phyloP scores from a whole-genome alignment of 2,113 vertebrate species.

The Micromys minutus region DNA sequence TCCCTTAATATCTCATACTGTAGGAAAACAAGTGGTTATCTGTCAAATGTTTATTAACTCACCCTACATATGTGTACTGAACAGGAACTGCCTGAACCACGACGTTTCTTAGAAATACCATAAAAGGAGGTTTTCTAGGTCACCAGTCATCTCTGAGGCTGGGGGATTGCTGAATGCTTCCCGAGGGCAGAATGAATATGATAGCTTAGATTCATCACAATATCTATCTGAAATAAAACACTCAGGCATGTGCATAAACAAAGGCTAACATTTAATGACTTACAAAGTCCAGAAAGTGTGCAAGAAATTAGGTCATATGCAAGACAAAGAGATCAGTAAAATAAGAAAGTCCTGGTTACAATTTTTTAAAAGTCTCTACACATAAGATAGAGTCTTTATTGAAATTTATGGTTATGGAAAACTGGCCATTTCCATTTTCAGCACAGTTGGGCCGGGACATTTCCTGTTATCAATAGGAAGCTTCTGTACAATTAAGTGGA shows the following conservation, averaged over 20 bases:
- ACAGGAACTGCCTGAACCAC: not conserved
- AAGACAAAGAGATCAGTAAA: constrained; percentile 58
- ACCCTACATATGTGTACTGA: not conserved
- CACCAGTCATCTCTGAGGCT: not conserved
- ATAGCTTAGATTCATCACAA: constrained; percentile 3
- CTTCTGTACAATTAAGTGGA: constrained; percentile 78
- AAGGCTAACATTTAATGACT: constrained; percentile 43
- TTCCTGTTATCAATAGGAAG: constrained; percentile 75
- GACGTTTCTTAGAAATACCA: not conserved
- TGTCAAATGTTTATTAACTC: not conserved
- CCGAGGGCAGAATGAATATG: constrained; percentile 18
- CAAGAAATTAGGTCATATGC: constrained; percentile 45
- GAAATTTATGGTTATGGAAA: constrained; percentile 69
- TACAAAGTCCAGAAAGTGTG: not conserved
- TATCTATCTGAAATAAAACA: constrained; percentile 46
- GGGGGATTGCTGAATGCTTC: not conserved
- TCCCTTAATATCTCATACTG: not conserved
- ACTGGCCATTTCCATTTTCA: constrained; percentile 61
- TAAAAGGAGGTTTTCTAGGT: not conserved
- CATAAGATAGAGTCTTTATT: constrained; percentile 48
- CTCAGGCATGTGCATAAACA: not conserved
- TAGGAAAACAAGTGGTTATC: not conserved
- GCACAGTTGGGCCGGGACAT: constrained; percentile 60
- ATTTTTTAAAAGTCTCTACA: not conserved
- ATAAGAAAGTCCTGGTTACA: constrained; percentile 36